Evolutionary conservation across 2,797 vertebrate genomes (phyloP), one percentile per base, ranked within the genome.

Genomic region (Graptemys geographica): DNA sequence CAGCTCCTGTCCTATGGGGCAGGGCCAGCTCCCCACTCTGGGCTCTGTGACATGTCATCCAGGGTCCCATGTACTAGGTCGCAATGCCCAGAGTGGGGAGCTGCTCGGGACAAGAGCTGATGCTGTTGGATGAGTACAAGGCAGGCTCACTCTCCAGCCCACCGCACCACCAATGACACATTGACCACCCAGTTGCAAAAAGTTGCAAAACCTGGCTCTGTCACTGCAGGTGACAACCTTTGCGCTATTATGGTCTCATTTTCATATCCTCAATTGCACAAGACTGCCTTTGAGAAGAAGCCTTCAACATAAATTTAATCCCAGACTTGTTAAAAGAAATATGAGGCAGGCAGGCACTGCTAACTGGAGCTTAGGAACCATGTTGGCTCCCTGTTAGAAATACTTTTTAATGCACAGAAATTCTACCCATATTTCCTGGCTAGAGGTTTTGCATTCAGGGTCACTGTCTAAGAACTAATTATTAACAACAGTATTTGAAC

Each of bases 341-440:
- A 53, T 44, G 92, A 96, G 92, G 11, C 18, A 91, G 57, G 51
- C 33, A 93, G 33, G 69, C 28, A 31, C n/a, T 88, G 72, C 72
- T 95, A 95, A 89, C 55, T 44, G 44, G 28, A 93, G 92, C 78
- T 95, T 90, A 87, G 82, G 93, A 97, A 79, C 37, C 51, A 90
- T 90, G 80, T 78, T 27, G 11, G 28, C 85, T 95, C 93, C 81
- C 72, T 91, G 41, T 28, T 81, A 86, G 19, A 93, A 95, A 88
- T 80, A 44, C 25, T 31, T 93, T 84, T 92, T 82, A 94, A 87
- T 47, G 81, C 31, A 11, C 51, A 84, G 80, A 89, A 13, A 28
- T 52, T 87, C 81, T 83, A 88, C 18, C 53, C 28, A 44, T 25
- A 53, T 8, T 2, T 2, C 37, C 19, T 31, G 33, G 72, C 78